phyloP scores from a whole-genome alignment of 1,140 invertebrate genomes.

The Calliopsis andreniformis region DNA sequence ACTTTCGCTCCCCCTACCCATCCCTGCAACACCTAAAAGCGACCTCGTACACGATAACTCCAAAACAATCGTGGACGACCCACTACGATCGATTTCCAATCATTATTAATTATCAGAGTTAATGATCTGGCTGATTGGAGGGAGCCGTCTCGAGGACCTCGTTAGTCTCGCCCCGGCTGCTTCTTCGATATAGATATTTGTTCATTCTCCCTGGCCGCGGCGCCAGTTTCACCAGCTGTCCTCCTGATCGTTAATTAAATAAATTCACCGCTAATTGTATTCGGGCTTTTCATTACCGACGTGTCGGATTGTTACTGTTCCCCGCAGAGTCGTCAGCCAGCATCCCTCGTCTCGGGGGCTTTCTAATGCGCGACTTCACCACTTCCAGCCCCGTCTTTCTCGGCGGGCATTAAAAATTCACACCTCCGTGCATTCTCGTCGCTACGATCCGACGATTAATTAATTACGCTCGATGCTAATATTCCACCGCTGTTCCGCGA shows the following conservation, averaged over 20 bases:
- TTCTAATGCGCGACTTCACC: constrained; percentile 4
- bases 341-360: background rate
- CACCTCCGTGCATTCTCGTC: background rate
- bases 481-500: background rate
- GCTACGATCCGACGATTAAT: constrained; percentile 6
- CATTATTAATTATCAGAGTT: constrained; percentile 71
- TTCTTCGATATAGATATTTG: constrained; percentile 38
- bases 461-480: constrained; percentile 41
- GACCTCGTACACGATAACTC: background rate
- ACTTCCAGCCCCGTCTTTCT: constrained; percentile 6
- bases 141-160: constrained; percentile 67
- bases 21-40: too few relatives aligned
- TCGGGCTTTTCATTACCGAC: constrained; percentile 41
- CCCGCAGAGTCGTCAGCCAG: background rate
- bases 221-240: constrained; percentile 14
- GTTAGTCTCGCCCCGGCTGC: constrained; percentile 63
- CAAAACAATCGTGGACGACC: constrained; percentile 28
- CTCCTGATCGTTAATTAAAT: constrained; percentile 57
- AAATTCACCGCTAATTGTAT: constrained; percentile 62
- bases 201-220: constrained; percentile 33
- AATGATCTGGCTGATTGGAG: constrained; percentile 69
- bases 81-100: constrained; percentile 63
- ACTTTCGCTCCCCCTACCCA: too few relatives aligned
- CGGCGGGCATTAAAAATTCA: constrained; percentile 22
- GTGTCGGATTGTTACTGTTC: constrained; percentile 32